Evolutionary conservation across 2,888 invertebrate species (phyloP), one percentile per base, ranked within the genome.

Genomic region (Halictus ligatus): DNA sequence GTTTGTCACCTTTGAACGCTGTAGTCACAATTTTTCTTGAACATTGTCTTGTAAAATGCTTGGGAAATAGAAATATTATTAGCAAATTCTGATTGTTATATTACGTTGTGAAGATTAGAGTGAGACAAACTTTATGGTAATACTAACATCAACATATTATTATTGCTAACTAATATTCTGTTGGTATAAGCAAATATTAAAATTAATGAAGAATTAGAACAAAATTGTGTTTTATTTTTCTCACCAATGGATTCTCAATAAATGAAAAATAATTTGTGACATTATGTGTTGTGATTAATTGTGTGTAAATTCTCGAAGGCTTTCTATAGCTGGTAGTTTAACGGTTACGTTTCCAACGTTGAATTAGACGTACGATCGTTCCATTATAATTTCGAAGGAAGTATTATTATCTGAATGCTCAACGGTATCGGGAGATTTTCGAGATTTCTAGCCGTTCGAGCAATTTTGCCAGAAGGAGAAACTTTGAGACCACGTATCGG

Each of bases 401-500:
- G 21, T 50, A 43, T 79, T 79, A 79, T 85, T 67, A 46, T 80
- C 25, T 12, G 78, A 75, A 75, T 75, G 58, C 46, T 73, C 13
- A 35, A 71, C 69, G 60, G 18, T 25, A 77, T 79, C 35, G 74
- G 25, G 35, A n/a, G 75, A 80, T 85, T 86, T 80, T 72, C 86
- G 21, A 77, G 80, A 75, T 71, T 72, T 78, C 75, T 7, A 67
- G 40, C 46, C 35, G 54, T n/a, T 80, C 40, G 75, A 64, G 75
- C 64, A 85, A 75, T 85, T 86, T 86, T 54, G 50, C 58, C 67
- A 60, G 43, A 18, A 78, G 18, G 21, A 46, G 77, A 82, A 86
- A 86, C 82, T 86, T 86, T 75, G 46, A 46, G 64, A 82, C 77
- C 71, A 79, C 74, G 64, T 79, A 86, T 86, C 54, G 81, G 86